Evolutionary conservation across 2,888 invertebrate genomes (phyloP), one percentile per base, ranked within the genome.

Genomic region (Hedya salicella): DNA sequence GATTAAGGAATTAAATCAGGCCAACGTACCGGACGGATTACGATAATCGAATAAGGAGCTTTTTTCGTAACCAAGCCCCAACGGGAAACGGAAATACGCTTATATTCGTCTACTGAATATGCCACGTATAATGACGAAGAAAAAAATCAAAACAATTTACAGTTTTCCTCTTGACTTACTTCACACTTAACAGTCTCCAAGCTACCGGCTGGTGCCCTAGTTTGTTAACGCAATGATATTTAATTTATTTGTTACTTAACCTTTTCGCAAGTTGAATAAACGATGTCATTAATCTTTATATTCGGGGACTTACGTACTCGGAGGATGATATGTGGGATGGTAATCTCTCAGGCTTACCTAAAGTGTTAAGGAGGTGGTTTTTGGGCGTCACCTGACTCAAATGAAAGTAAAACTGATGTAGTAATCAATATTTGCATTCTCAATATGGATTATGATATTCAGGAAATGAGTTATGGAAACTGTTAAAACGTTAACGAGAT

Each of bases 191-290:
- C 6, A 52, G 44, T 60, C 16, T 52, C 52, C 25, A 46, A 25
- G 39, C 36, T 65, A 65, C 65, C 65, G 52, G 46, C 59, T 42
- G 66, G 48, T 54, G 66, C 66, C 66, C 66, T 61, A 66, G 66
- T 48, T 66, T 66, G 54, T 66, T 54, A 61, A 61, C 54, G 66
- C 66, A 61, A 66, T 65, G 44, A 59, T 60, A 65, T 48, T 66
- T 66, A 66, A 66, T 54, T 66, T 66, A 66, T 66, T 61, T 61
- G 54, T 61, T 49, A 66, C 61, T 60, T 66, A 66, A 66, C 66
- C 66, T 66, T 66, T 66, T 66, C 66, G 66, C 61, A 61, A 66
- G 66, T 66, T 66, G 66, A 66, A 66, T 66, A 66, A 66, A 61
- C 66, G 66, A 61, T 61, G 66, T 32, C 60, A 66, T 66, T 66